These are phyloP conservation scores for Percina caprodes DNA, from an alignment of 2,113 vertebrate species.

Conservation along the genomic window DNA sequence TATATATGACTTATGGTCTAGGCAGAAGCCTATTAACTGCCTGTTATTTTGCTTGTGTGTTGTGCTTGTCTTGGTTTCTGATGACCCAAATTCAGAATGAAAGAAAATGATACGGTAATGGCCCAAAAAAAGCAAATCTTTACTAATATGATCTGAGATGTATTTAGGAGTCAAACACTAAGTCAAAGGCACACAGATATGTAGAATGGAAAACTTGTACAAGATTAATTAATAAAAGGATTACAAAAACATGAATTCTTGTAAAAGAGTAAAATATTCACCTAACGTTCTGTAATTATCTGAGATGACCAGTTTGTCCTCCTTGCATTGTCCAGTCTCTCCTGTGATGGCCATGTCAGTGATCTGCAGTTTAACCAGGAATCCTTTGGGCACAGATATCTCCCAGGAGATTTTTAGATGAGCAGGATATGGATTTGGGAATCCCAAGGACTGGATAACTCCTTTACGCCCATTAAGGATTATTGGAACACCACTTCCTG, in stretches of 20 bases:
- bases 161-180: not conserved
- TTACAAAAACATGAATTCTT: not conserved
- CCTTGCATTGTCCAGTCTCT: slow-evolving; percentile 75
- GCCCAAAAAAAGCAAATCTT: not conserved
- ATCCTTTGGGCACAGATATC: slow-evolving; percentile 77
- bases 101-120: not conserved
- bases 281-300: slow-evolving; percentile 78
- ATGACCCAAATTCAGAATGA: not conserved
- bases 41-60: not conserved
- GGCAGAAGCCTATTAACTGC: not conserved
- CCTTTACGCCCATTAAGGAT: slow-evolving; percentile 77
- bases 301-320: slow-evolving; percentile 77
- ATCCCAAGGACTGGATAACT: slow-evolving; percentile 76
- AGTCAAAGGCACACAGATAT: not conserved
- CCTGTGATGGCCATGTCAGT: slow-evolving; percentile 79
- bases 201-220: not conserved
- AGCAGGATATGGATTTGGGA: slow-evolving; percentile 80
- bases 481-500: slow-evolving; percentile 67
- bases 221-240: not conserved
- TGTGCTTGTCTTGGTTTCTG: not conserved
- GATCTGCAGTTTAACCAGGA: slow-evolving; percentile 79
- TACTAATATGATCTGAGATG: not conserved
- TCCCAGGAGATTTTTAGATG: slow-evolving; percentile 78
- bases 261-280: slow-evolving; percentile 32
- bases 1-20: not conserved